Conservation (phyloP, 2,888 invertebrate species). For the Cosmia trapezina region DNA sequence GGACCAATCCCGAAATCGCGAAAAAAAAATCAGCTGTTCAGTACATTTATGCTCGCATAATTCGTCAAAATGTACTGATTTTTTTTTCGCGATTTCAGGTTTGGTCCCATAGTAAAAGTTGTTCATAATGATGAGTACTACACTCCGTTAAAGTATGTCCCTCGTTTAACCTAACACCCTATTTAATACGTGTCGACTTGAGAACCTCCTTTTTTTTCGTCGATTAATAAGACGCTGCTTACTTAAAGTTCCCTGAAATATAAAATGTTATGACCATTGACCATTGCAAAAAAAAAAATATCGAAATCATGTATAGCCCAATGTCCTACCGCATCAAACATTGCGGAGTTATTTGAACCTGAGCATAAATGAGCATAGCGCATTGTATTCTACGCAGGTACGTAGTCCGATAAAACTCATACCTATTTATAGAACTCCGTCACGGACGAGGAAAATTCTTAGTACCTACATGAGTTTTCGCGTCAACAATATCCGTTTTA, state of each 20-base stretch:
- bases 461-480: slow-evolving; percentile 54
- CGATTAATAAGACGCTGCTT: neutral
- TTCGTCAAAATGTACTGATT: too few species aligned
- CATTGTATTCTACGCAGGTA: slow-evolving; percentile 21
- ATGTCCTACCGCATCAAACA: slow-evolving; percentile 26
- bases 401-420: slow-evolving; percentile 59
- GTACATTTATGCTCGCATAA: too few species aligned
- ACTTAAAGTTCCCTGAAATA: neutral
- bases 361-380: slow-evolving; percentile 39
- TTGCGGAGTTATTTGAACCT: slow-evolving; percentile 54
- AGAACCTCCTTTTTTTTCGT: too few species aligned
- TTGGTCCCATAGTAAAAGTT: too few species aligned
- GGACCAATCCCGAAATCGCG: too few species aligned
- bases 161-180: too few species aligned
- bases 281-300: neutral
- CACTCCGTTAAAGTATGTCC: too few species aligned
- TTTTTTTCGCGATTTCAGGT: too few species aligned
- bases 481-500: slow-evolving; percentile 40
- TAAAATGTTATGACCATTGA: neutral
- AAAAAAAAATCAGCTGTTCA: too few species aligned
- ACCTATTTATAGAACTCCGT: slow-evolving; percentile 70
- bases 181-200: too few species aligned
- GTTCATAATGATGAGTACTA: too few species aligned
- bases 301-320: neutral
- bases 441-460: slow-evolving; percentile 69